Conservation (phyloP, 2,888 invertebrate genomes). For the Dorcus parallelipipedus region DNA sequence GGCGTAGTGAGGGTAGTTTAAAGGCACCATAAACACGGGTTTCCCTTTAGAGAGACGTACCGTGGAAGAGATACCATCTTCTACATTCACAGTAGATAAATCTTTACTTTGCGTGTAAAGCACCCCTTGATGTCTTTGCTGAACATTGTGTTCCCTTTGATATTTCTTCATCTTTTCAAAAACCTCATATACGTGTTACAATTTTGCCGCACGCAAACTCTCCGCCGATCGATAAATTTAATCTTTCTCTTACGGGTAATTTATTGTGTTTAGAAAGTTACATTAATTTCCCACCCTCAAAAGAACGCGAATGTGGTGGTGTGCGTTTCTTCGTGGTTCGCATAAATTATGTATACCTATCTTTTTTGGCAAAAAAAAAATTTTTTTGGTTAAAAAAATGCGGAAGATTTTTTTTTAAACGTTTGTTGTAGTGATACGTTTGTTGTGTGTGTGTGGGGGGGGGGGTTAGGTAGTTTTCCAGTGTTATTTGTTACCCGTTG, state of each 20-base stretch:
- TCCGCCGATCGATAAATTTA: conserved; percentile 5
- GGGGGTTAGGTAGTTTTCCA: background rate
- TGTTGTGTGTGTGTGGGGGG: too few species aligned
- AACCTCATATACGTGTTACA: conserved; percentile 3
- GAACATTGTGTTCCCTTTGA: conserved; percentile 15
- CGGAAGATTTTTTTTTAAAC: too few species aligned
- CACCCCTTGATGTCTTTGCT: conserved; percentile 25
- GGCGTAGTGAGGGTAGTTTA: conserved; percentile 17
- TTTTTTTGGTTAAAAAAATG: too few species aligned
- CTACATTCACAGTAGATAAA: conserved; percentile 30
- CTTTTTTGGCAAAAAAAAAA: too few species aligned
- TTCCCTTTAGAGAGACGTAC: conserved; percentile 15
- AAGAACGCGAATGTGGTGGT: too few species aligned
- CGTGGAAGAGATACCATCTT: conserved; percentile 28
- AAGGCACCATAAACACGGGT: conserved; percentile 15
- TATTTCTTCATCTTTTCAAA: conserved; percentile 18
- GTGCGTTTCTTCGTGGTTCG: too few species aligned
- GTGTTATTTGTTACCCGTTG: background rate
- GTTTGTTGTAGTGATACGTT: too few species aligned
- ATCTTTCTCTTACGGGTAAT: conserved; percentile 7
- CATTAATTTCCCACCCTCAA: too few species aligned
- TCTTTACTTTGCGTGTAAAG: conserved; percentile 29
- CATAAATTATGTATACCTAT: too few species aligned
- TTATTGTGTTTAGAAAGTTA: conserved; percentile 4
- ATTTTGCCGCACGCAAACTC: conserved; percentile 10